Evolutionary conservation across 2,888 invertebrate genomes (phyloP), one percentile per base, ranked within the genome.

Genomic region (Andrena camellia): DNA sequence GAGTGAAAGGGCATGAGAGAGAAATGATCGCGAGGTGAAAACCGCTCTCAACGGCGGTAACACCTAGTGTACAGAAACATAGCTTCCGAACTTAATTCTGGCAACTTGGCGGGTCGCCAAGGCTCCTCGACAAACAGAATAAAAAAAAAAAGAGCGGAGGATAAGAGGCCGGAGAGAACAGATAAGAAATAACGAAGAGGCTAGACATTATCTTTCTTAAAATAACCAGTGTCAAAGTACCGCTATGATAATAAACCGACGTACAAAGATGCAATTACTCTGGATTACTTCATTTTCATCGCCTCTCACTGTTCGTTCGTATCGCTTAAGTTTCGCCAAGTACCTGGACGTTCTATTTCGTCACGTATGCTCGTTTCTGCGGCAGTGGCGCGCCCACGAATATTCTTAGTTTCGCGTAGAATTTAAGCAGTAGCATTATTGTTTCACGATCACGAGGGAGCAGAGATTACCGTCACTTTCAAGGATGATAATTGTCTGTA

Each of bases 191-290:
- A 88, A 86, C 83, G 87, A 91, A 92, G 91, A 93, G 91, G 90
- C 90, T 93, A 93, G 92, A 93, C 92, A 93, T 93, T 93, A 93
- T 93, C 93, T 94, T 94, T 93, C 93, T 91, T 93, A 94, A 93
- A 93, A 91, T 93, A 93, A 93, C 92, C 92, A 92, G 93, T 93
- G 94, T 93, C 93, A 94, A 94, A 93, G 91, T 93, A 93, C 90
- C 88, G 91, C 91, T 93, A 92, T 89, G 90, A 92, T 93, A 93
- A 94, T 92, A 93, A 93, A 92, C 91, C 88, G 90, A 91, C 93
- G 92, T 93, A 93, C 92, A 93, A 93, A 93, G 93, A 91, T 91
- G 83, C 85, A 86, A 77, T 69, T 54, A 73, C 82, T 59, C 35
- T 83, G 67, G 75, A 75, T 83, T 81, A 76, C 68, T 86, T 33